Evolutionary conservation across 2,797 vertebrate species (phyloP), one percentile per base, ranked within the genome.

Genomic region (Rhinella marina): DNA sequence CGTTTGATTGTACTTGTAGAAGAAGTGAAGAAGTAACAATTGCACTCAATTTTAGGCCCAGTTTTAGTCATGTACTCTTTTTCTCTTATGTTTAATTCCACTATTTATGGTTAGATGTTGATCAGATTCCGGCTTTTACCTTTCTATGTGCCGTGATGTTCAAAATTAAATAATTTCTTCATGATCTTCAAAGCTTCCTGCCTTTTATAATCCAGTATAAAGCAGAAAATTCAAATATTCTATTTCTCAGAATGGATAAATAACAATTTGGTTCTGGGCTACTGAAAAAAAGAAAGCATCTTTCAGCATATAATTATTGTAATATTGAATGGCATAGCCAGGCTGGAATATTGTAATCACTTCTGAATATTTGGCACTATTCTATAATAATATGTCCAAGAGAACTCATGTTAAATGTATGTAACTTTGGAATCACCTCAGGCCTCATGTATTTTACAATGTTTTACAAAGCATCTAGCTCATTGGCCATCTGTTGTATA

Each of bases 351-450:
- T 66, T 92, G 88, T 86, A 90, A 70, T 84, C 72, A 90, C 88
- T 84, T 76, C 90, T 83, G 90, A 89, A 91, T 90, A 91, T 92
- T 92, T 92, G 92, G 91, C 87, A 91, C 89, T 88, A 91, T 92
- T 92, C 90, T 91, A 90, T 90, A 89, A 90, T 91, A 90, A 88
- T 90, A 88, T 90, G 88, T 90, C 88, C 91, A 92, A 91, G 91
- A 90, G 91, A 84, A 81, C 83, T 91, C 91, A 79, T 88, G 91
- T 89, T 92, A 91, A 92, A 92, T 90, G 92, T 92, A 92, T 90
- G 91, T 90, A 6, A 41, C 57, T 21, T 92, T 92, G 88, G 90
- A 90, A 91, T 91, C 90, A 92, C 90, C 91, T 91, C 87, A 91
- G 88, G 91, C 83, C 91, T 90, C 90, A 88, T 90, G 90, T 90